Evolutionary conservation across 2,797 vertebrate species (phyloP).

Genomic region (Gallinago stenura): DNA sequence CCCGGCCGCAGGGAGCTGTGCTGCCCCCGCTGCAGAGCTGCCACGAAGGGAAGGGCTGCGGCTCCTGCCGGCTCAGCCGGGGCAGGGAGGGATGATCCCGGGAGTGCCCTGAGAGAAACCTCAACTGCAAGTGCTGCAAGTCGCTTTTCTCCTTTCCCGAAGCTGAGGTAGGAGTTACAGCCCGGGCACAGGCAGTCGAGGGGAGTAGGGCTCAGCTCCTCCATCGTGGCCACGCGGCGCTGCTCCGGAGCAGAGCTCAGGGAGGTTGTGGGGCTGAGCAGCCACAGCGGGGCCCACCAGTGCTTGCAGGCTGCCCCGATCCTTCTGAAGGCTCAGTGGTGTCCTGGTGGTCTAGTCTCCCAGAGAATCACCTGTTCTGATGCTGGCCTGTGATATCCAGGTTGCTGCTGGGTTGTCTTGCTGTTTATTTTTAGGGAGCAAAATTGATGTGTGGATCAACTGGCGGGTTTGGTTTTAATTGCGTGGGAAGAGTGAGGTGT

Average conservation of each 20-base stretch:
- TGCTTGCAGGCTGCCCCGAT: rapidly evolving
- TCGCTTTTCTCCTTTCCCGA: slow-evolving; percentile 82
- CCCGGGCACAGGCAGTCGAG: not conserved
- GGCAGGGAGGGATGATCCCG: slow-evolving; percentile 81
- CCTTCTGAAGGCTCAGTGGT: rapidly evolving
- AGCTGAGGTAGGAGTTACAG: slow-evolving; percentile 76
- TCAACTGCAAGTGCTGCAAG: slow-evolving; percentile 88
- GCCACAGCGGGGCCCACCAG: rapidly evolving
- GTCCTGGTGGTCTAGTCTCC: not conserved
- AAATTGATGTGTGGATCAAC: not conserved
- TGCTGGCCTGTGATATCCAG: too few relatives aligned
- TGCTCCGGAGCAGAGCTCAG: not conserved
- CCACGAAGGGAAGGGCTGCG: slow-evolving; percentile 82
- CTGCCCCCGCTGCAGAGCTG: slow-evolving; percentile 65
- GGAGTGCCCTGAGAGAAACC: slow-evolving; percentile 85
- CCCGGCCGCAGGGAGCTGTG: not conserved
- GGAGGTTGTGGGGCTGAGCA: not conserved
- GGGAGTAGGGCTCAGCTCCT: not conserved
- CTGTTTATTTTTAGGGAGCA: not conserved
- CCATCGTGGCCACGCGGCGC: too few relatives aligned
- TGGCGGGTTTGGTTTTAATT: rapidly evolving
- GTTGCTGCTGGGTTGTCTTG: not conserved
- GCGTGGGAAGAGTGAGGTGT: not conserved
- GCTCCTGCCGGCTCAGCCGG: slow-evolving; percentile 76
- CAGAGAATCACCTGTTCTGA: not conserved